Percentiles rank a stretch among this genome's conserved stretches.
Conservation (phyloP, 2,797 vertebrate species). For the Manis crassicaudata region DNA sequence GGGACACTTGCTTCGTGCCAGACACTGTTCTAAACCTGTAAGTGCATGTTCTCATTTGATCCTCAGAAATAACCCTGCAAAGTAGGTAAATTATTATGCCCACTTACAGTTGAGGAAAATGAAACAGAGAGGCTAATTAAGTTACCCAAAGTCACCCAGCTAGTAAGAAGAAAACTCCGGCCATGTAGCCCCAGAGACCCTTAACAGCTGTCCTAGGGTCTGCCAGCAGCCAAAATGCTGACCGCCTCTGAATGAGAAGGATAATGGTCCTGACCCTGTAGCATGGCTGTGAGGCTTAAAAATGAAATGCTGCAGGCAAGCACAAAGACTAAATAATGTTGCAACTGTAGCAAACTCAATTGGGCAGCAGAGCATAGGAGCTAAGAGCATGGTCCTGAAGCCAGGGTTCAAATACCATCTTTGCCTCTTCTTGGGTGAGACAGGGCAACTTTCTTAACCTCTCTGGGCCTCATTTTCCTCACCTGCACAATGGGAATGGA, state of each 20-base stretch:
- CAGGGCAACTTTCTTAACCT: not conserved
- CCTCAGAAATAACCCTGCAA: not conserved
- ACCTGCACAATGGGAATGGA: not conserved
- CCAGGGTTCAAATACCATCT: not conserved
- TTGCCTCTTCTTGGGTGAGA: not conserved
- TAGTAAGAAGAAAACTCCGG: not conserved
- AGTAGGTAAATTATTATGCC: not conserved
- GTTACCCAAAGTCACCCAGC: not conserved
- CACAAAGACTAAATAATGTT: not conserved
- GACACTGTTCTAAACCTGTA: not conserved
- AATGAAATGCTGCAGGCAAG: not conserved
- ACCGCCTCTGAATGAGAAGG: not conserved
- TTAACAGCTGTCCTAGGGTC: not conserved
- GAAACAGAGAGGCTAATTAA: conserved; percentile 2
- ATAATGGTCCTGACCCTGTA: accelerated
- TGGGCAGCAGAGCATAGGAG: not conserved
- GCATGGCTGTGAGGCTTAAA: not conserved
- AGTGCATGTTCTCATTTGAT: not conserved
- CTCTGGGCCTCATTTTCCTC: not conserved
- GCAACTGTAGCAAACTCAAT: too few species aligned
- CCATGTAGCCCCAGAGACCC: not conserved
- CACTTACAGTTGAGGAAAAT: not conserved
- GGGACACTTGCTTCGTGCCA: not conserved
- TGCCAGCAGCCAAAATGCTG: accelerated
- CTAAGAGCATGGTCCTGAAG: not conserved